Base-by-base conservation (phyloP, 2,797 vertebrate species). In the Sciaenops ocellatus region DNA sequence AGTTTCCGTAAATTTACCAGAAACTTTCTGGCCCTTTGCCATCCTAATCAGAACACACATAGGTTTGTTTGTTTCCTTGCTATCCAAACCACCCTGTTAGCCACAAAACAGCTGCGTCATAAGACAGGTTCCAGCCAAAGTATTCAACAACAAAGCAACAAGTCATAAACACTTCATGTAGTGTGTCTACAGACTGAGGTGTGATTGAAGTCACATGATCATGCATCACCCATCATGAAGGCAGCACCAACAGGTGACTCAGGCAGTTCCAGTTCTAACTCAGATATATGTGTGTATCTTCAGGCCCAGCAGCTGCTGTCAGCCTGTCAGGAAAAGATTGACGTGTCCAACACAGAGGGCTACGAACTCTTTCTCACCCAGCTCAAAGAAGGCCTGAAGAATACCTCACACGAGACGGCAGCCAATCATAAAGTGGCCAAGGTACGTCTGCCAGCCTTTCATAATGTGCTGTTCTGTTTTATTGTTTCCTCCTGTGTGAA, bases 381-480 rank as follows among this genome's bases (percentile, higher is more conserved):
- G 90, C 96, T 99, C 83, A 99, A 98, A 95, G 98, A 99, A 93
- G 98, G 98, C 89, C 95, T 99, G 91, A 99, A 99, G 96, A 99
- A 97, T 96, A 99, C 97, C 96, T 99, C 98, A 94, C 97, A 99
- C 11, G 98, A 99, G 95, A 99, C 98, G 18, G 98, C 98, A 94
- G 98, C 97, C 95, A 99, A 98, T 95, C 98, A 99, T 95, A 99
- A 99, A 96, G 98, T 99, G 95, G 98, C 98, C 85, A 99, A 99
- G 97, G 98, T 99, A 87, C 95, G 95, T 86, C 16, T n/a, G 16
- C 52, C 24, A 4, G 48, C 38, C 12, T 28, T 7, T 17, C 4
- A 47, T 6, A 55, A 54, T 3, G 15, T 47, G 17, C 1, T 26
- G 34, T 38, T n/a, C 38, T 34, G 3, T 34, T 57, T 63, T 4